phyloP scores from a whole-genome alignment of 1,140 invertebrate species.

The Cotesia vestalis region DNA sequence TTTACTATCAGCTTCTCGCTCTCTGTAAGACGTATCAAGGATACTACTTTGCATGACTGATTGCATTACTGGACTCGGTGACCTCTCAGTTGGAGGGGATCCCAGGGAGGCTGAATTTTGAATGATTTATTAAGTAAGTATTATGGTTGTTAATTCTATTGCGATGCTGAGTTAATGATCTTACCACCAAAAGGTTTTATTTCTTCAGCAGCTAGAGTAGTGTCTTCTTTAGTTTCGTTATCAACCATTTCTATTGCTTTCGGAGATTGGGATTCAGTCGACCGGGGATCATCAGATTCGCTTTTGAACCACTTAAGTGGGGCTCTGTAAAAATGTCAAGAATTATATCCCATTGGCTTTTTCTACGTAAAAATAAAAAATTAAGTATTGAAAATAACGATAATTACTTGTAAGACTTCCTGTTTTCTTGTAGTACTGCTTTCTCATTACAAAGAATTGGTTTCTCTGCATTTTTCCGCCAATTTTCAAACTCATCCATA shows the following conservation, averaged over 20 bases:
- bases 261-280: neutral
- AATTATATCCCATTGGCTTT: neutral
- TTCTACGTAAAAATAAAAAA: conserved; percentile 15
- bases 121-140: neutral
- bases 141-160: neutral
- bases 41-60: conserved; percentile 27
- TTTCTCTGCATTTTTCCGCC: conserved; percentile 62
- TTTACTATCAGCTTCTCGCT: conserved; percentile 32
- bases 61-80: conserved; percentile 10
- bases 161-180: neutral
- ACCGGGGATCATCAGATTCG: conserved; percentile 18
- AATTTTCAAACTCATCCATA: conserved; percentile 74
- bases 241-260: neutral
- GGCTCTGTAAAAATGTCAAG: conserved; percentile 40
- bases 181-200: neutral
- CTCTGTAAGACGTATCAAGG: conserved; percentile 34
- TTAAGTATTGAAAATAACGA: conserved; percentile 20
- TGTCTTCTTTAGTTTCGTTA: neutral
- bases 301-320: conserved; percentile 52
- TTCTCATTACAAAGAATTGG: conserved; percentile 47
- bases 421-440: conserved; percentile 48
- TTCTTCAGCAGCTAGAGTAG: neutral
- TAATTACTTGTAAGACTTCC: conserved; percentile 50
- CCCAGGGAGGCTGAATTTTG: neutral
- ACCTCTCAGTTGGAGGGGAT: neutral